phyloP scores from a whole-genome alignment of 2,888 invertebrate species.

The Eristalinus sepulchralis region DNA sequence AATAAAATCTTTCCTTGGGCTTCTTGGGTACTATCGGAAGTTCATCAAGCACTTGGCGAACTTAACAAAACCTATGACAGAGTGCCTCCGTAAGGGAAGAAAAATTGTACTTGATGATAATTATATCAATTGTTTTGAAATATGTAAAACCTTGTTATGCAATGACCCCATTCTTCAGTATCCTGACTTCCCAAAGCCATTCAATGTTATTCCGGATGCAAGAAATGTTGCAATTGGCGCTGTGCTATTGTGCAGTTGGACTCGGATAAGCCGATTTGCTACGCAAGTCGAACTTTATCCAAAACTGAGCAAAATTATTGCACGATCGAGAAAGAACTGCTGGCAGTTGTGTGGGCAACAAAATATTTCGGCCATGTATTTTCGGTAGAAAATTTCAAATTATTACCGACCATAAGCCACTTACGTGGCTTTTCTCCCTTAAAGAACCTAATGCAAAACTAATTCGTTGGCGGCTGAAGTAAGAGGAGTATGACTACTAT shows the following conservation, averaged over 20 bases:
- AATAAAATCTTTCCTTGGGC: constrained; percentile 73
- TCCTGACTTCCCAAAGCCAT: constrained; percentile 52
- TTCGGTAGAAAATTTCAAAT: constrained; percentile 77
- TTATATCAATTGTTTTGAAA: background rate
- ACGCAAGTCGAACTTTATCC: constrained; percentile 73
- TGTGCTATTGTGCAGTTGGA: constrained; percentile 46
- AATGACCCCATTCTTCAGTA: constrained; percentile 20
- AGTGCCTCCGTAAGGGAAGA: constrained; percentile 2
- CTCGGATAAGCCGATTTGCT: constrained; percentile 73
- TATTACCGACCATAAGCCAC: constrained; percentile 79
- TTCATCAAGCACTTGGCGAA: constrained; percentile 25
- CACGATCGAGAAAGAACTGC: constrained; percentile 72
- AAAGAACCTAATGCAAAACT: constrained; percentile 69
- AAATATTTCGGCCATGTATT: constrained; percentile 69
- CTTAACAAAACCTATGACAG: constrained; percentile 8
- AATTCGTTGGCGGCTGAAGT: constrained; percentile 51
- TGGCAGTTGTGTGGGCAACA: no score
- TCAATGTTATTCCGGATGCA: constrained; percentile 59
- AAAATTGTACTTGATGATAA: background rate
- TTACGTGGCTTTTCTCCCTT: constrained; percentile 72
- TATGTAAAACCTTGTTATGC: constrained; percentile 10
- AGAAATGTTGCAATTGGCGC: constrained; percentile 60
- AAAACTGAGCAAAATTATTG: constrained; percentile 70
- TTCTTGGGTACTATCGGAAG: constrained; percentile 11
- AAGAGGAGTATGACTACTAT: constrained; percentile 43